phyloP scores from a whole-genome alignment of 2,797 vertebrate species.

The Mormyrus hasselquistii region DNA sequence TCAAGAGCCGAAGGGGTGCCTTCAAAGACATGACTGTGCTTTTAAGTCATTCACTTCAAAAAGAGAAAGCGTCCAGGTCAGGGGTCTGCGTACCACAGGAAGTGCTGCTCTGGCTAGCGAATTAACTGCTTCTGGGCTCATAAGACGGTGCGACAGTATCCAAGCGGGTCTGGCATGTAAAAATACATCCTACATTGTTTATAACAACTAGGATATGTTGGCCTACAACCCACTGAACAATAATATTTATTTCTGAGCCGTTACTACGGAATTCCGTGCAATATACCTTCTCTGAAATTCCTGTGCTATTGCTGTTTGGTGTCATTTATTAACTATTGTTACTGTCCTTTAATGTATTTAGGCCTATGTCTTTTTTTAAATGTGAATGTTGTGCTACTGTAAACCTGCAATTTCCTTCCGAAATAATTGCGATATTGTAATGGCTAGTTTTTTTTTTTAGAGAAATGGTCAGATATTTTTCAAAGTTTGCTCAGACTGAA shows the following conservation, averaged over 20 bases:
- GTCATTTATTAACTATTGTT: not conserved
- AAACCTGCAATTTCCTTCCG: not conserved
- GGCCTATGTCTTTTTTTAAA: not conserved
- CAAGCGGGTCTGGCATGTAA: not conserved
- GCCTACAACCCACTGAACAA: not conserved
- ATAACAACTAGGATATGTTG: not conserved
- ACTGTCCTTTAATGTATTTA: not conserved
- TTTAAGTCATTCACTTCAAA: not conserved
- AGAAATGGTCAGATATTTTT: not conserved
- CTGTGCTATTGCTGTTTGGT: not conserved
- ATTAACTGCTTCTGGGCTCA: not conserved
- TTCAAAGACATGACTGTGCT: not conserved
- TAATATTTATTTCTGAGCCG: not conserved
- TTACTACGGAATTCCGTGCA: not conserved
- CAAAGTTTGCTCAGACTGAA: not conserved
- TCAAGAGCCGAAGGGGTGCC: not conserved
- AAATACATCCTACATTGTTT: not conserved
- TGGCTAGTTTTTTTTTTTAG: not conserved
- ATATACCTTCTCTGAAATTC: not conserved
- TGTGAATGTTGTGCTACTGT: not conserved
- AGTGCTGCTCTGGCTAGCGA: not conserved
- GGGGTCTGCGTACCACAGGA: not conserved
- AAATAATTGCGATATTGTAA: not conserved
- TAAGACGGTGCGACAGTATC: not conserved
- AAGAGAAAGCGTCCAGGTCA: not conserved